Conservation (phyloP, 2,113 vertebrate species). For the Argyrosomus japonicus region DNA sequence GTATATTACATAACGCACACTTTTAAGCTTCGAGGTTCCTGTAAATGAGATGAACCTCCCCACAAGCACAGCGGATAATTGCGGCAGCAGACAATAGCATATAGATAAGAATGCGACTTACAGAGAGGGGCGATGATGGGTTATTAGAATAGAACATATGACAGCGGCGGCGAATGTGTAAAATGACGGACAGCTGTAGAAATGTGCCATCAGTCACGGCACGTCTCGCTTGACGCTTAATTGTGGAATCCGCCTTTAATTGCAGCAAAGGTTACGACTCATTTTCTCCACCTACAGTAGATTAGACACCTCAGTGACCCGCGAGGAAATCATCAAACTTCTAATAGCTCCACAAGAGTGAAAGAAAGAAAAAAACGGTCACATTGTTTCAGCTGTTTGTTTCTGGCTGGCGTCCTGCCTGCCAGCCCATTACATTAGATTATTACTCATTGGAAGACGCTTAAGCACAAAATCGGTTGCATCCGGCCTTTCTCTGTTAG, state of each 20-base stretch:
- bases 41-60: background rate
- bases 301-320: slow-evolving; percentile 18
- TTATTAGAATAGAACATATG: background rate
- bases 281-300: background rate
- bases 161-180: background rate
- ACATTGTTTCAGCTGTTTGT: background rate
- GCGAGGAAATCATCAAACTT: background rate
- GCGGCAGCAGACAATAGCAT: background rate
- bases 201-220: background rate
- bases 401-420: background rate
- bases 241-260: slow-evolving; percentile 17
- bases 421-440: background rate
- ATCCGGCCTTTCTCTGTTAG: background rate
- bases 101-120: background rate
- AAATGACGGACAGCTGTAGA: background rate
- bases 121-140: background rate
- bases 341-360: slow-evolving; percentile 1
- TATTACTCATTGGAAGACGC: background rate
- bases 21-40: background rate
- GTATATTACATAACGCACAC: background rate
- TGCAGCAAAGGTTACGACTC: background rate
- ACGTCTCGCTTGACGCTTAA: background rate
- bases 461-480: background rate
- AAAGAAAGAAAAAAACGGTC: background rate
- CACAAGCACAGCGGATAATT: slow-evolving; percentile 15